phyloP scores from a whole-genome alignment of 2,113 vertebrate species.

The Serilophus lunatus region DNA sequence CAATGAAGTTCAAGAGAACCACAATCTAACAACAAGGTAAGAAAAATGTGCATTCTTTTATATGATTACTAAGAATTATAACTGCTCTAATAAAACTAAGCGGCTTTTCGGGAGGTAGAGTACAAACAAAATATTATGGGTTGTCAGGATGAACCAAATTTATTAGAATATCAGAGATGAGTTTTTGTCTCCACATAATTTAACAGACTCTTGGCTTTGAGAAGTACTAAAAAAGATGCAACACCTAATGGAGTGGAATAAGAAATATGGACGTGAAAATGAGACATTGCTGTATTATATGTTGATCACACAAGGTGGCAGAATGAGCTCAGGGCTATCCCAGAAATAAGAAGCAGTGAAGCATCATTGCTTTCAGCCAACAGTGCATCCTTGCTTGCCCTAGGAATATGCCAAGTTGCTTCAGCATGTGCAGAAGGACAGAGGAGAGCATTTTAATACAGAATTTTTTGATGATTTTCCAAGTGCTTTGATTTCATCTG shows the following conservation, averaged over 20 bases:
- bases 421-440: not conserved
- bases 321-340: constrained; percentile 63
- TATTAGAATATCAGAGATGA: not conserved
- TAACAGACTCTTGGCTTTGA: not conserved
- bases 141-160: not conserved
- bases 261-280: constrained; percentile 19
- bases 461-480: constrained; percentile 21
- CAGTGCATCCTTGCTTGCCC: not conserved
- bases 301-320: constrained; percentile 79
- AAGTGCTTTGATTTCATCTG: constrained; percentile 34
- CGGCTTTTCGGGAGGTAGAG: not conserved
- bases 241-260: not conserved
- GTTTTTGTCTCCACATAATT: not conserved
- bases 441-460: constrained; percentile 7
- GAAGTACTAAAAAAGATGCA: not conserved
- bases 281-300: constrained; percentile 70
- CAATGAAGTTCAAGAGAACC: not conserved
- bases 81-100: not conserved
- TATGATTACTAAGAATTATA: not conserved
- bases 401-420: not conserved
- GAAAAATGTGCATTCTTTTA: not conserved
- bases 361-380: not conserved
- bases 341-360: not conserved
- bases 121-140: not conserved
- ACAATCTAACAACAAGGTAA: not conserved